Percentiles rank a stretch among this genome's conserved stretches.
Evolutionary conservation across 2,113 vertebrate genomes (phyloP).

Genomic region (Nestor notabilis): DNA sequence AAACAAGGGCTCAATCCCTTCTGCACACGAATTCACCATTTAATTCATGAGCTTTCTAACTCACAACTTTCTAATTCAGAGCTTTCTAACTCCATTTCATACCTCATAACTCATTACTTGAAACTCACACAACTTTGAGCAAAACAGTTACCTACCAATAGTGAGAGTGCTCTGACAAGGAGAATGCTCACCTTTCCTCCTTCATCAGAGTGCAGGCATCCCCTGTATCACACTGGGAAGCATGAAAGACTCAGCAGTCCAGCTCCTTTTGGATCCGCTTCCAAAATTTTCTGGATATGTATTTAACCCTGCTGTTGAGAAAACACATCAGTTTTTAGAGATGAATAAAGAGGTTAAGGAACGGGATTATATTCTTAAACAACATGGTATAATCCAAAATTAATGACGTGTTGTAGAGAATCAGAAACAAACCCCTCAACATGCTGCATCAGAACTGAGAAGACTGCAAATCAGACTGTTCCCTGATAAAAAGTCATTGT

Average conservation of each 20-base stretch:
- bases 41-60: neutral
- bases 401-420: neutral
- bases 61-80: neutral
- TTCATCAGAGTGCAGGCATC: rapidly evolving
- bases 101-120: neutral
- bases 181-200: neutral
- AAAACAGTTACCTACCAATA: neutral
- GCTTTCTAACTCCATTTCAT: neutral
- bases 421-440: neutral
- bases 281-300: neutral
- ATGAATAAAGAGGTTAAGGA: neutral
- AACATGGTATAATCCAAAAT: neutral
- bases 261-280: neutral
- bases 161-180: too few relatives aligned
- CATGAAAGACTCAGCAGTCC: neutral
- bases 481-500: neutral
- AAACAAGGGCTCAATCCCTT: neutral
- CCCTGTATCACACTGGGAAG: neutral
- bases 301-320: neutral
- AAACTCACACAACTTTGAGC: neutral
- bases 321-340: neutral
- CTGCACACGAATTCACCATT: neutral
- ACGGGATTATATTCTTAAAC: neutral
- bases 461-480: neutral
- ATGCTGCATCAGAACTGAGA: neutral